Evolutionary conservation across 2,797 vertebrate species (phyloP).

Genomic region (Phyllotis vaccarum): DNA sequence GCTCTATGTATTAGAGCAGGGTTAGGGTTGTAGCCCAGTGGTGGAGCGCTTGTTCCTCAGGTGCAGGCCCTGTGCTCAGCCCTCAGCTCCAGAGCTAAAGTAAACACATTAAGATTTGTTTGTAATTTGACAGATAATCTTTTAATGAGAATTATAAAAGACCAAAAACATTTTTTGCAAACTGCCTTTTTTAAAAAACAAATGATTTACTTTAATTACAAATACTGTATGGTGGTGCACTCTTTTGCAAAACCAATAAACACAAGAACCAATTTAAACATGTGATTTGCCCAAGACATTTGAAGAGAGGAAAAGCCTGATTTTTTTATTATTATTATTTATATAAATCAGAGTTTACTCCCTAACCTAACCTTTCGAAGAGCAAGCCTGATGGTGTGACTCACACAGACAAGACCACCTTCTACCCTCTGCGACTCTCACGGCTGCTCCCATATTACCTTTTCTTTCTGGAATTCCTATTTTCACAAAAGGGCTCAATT

Average conservation of each 20-base stretch:
- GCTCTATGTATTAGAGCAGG: constrained; percentile 7
- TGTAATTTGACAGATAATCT: constrained; percentile 88
- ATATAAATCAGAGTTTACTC: constrained; percentile 75
- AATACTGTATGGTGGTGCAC: constrained; percentile 86
- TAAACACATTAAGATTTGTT: constrained; percentile 84
- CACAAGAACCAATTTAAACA: constrained; percentile 86
- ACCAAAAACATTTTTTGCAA: constrained; percentile 88
- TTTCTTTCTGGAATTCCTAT: constrained; percentile 78
- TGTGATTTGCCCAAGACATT: constrained; percentile 84
- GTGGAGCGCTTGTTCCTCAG: neutral
- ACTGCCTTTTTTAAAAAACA: constrained; percentile 87
- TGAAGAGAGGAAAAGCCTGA: constrained; percentile 67
- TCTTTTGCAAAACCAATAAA: constrained; percentile 88
- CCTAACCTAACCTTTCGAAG: constrained; percentile 67
- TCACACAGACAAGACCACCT: constrained; percentile 22
- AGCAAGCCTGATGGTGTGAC: constrained; percentile 79
- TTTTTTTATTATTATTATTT: constrained; percentile 51
- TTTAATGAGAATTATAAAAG: constrained; percentile 91
- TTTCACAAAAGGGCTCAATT: constrained; percentile 86
- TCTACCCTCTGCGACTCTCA: constrained; percentile 79
- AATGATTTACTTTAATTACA: constrained; percentile 88
- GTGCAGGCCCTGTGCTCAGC: neutral
- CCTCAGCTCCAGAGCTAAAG: constrained; percentile 75
- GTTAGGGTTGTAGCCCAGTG: neutral
- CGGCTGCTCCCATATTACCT: constrained; percentile 76